These are phyloP conservation scores for Cerceris ruficornis DNA, from an alignment of 2,888 invertebrate species.

Conservation along the genomic window DNA sequence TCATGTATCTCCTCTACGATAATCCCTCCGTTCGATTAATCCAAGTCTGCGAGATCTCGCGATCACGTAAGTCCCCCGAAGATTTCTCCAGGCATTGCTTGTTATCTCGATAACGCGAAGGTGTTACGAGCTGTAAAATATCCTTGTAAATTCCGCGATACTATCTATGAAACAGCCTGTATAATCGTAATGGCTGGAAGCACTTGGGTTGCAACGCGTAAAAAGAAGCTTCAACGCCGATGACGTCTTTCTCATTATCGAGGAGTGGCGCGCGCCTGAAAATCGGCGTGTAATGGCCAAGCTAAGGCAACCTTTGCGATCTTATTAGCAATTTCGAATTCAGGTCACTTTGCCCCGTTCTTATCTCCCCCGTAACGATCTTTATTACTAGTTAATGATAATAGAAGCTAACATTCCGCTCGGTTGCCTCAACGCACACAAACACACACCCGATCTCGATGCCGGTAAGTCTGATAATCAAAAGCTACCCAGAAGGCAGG, in stretches of 20 bases:
- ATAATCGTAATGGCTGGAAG: too few species aligned
- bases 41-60: too few species aligned
- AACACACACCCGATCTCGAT: slow-evolving; percentile 1
- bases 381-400: slow-evolving; percentile 4
- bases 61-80: too few species aligned
- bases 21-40: too few species aligned
- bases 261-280: neutral
- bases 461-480: slow-evolving; percentile 16
- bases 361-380: neutral
- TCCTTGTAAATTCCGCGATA: too few species aligned
- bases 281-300: neutral
- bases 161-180: too few species aligned
- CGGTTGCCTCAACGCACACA: slow-evolving; percentile 11
- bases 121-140: too few species aligned
- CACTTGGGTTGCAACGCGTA: too few species aligned
- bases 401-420: neutral
- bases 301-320: neutral
- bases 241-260: neutral
- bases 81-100: too few species aligned
- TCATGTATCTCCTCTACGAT: too few species aligned
- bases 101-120: too few species aligned
- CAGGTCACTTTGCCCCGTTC: neutral
- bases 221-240: too few species aligned
- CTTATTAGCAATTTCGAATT: neutral
- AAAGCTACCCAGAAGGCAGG: slow-evolving; percentile 23